These are phyloP conservation scores for Orthonevra nobilis DNA, from an alignment of 2,888 invertebrate species.

Conservation along the genomic window DNA sequence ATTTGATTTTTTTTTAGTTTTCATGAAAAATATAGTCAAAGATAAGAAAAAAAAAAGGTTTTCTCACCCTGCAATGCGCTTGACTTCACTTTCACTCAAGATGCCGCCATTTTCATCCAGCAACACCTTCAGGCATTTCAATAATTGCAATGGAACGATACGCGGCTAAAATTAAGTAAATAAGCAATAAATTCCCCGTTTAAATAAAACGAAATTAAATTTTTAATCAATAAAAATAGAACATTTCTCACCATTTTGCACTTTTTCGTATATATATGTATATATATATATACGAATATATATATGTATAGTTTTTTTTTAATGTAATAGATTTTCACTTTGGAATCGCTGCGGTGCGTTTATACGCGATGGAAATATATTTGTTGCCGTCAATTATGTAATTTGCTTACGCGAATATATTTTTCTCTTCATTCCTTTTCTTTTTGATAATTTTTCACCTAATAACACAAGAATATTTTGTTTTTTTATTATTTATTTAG, in stretches of 20 bases:
- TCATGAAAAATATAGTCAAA: neutral
- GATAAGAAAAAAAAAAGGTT: slow-evolving; percentile 4
- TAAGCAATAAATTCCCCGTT: slow-evolving; percentile 8
- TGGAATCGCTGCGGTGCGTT: slow-evolving; percentile 35
- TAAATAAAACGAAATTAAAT: neutral
- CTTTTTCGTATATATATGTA: too few relatives aligned
- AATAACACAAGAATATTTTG: too few relatives aligned
- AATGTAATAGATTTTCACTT: slow-evolving; percentile 60
- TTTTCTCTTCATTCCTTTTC: slow-evolving; percentile 19
- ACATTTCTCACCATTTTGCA: slow-evolving; percentile 59
- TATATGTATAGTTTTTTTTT: neutral
- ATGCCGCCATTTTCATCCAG: slow-evolving; percentile 93
- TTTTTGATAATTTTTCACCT: slow-evolving; percentile 29
- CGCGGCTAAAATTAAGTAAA: slow-evolving; percentile 87
- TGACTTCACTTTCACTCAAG: slow-evolving; percentile 92
- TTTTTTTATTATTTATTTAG: too few relatives aligned
- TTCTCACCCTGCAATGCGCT: slow-evolving; percentile 90
- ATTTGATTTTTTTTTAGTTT: neutral
- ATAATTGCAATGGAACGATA: slow-evolving; percentile 93
- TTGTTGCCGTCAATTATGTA: slow-evolving; percentile 40
- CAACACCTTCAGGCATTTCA: slow-evolving; percentile 93
- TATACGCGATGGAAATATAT: slow-evolving; percentile 32
- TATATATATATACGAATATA: too few relatives aligned
- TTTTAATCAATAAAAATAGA: too few relatives aligned
- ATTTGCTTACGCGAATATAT: slow-evolving; percentile 61